Base-by-base conservation (phyloP, 2,797 vertebrate genomes). In the Sebastes oblongus region DNA sequence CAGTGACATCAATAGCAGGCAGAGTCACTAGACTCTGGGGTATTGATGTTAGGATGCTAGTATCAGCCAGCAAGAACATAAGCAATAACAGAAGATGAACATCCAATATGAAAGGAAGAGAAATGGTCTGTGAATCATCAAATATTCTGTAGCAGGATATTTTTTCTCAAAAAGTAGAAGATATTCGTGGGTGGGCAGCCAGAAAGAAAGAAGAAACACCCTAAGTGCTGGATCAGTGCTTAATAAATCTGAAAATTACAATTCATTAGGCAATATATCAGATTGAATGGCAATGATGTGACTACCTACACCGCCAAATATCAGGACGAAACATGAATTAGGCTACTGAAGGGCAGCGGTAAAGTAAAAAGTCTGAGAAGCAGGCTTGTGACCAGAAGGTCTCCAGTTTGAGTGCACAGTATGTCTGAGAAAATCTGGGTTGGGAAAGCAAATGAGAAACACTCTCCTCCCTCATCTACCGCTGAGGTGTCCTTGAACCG, bases 401-500 rank as follows among this genome's bases (percentile, higher is more conserved):
- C 56, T 88, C 52, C 18, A 6, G 75, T 80, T 79, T 50, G 32
- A 86, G 81, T 75, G 59, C 71, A 50, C 54, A 81, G 68, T 36
- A 58, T 61, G 67, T 70, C 76, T 81, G 72, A 55, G 77, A 83
- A 79, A 75, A 79, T 89, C 73, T 83, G 64, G 67, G 14, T 58
- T 83, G 29, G 62, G 62, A 78, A 77, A 77, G 85, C 39, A 81
- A 89, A 87, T 82, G 79, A 88, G 79, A 86, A 88, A 73, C 46
- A 36, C 46, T 60, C 75, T n/a, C 77, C 74, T 87, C 62, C 64
- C 76, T 81, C 78, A 42, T 86, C 80, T 59, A 82, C 77, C 22
- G 70, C 69, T 50, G 78, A 88, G 79, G 77, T 83, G 91, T 90
- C 91, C 93, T 93, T 93, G 91, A 92, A 92, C 87, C 85, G 62